Percentiles rank a stretch among this genome's conserved stretches.
Conservation (phyloP, 2,888 invertebrate species). For the Anorthoa munda region DNA sequence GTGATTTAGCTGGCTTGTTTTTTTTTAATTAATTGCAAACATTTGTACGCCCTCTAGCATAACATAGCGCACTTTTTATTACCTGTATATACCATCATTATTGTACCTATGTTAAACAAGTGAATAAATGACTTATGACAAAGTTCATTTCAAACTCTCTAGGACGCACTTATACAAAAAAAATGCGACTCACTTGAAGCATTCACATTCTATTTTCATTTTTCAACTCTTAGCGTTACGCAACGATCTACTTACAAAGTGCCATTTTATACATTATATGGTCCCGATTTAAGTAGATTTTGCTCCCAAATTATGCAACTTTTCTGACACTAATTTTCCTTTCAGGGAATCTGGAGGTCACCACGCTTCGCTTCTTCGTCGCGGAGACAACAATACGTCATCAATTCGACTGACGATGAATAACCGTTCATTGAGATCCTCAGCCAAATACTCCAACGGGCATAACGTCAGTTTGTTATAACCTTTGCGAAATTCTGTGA, state of each 20-base stretch:
- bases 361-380: constrained; percentile 84
- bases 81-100: too few relatives aligned
- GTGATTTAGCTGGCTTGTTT: too few relatives aligned
- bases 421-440: constrained; percentile 82
- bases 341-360: constrained; percentile 85
- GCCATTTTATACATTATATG: too few relatives aligned
- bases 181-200: neutral
- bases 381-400: constrained; percentile 85
- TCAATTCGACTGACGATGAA: constrained; percentile 84
- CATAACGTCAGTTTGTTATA: constrained; percentile 85
- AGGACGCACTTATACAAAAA: neutral
- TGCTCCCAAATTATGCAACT: neutral
- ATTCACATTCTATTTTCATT: too few relatives aligned
- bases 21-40: too few relatives aligned
- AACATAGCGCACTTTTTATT: too few relatives aligned
- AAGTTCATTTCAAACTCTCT: neutral
- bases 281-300: neutral
- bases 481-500: constrained; percentile 68
- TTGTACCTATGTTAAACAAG: too few relatives aligned
- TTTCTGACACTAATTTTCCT: constrained; percentile 44
- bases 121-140: too few relatives aligned
- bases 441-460: constrained; percentile 85
- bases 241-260: neutral
- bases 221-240: too few relatives aligned
- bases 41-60: too few relatives aligned